A percentile compares a stretch with the other conserved stretches of the same genome.
phyloP scores from a whole-genome alignment of 2,797 vertebrate species.

The Trichosurus vulpecula region DNA sequence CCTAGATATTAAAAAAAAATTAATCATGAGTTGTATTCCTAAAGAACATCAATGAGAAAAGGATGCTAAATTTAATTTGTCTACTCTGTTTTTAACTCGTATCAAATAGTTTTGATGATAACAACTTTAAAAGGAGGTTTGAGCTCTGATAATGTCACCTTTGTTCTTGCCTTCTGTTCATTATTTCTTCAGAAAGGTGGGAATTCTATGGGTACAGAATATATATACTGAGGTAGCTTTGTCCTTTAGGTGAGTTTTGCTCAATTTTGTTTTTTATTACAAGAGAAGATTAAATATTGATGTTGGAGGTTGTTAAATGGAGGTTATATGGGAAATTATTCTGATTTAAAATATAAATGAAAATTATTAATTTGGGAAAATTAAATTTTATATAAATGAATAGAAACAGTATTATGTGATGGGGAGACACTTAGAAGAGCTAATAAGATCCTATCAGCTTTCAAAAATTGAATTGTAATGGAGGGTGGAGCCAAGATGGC shows the following conservation, averaged over 20 bases:
- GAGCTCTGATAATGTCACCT: neutral
- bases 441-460: constrained; percentile 29
- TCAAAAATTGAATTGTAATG: neutral
- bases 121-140: neutral
- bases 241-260: neutral
- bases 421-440: neutral
- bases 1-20: neutral
- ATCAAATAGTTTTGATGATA: neutral
- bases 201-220: neutral
- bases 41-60: neutral
- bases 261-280: neutral
- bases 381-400: neutral
- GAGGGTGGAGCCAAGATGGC: too few relatives aligned
- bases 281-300: neutral
- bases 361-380: neutral
- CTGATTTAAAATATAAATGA: neutral
- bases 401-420: neutral
- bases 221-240: neutral
- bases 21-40: neutral
- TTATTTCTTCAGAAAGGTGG: neutral
- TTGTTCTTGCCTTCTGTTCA: neutral
- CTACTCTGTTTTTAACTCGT: neutral
- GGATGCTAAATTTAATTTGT: neutral
- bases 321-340: neutral
- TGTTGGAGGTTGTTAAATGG: neutral